phyloP scores from a whole-genome alignment of 2,113 vertebrate genomes.

The Prunella fulvescens region DNA sequence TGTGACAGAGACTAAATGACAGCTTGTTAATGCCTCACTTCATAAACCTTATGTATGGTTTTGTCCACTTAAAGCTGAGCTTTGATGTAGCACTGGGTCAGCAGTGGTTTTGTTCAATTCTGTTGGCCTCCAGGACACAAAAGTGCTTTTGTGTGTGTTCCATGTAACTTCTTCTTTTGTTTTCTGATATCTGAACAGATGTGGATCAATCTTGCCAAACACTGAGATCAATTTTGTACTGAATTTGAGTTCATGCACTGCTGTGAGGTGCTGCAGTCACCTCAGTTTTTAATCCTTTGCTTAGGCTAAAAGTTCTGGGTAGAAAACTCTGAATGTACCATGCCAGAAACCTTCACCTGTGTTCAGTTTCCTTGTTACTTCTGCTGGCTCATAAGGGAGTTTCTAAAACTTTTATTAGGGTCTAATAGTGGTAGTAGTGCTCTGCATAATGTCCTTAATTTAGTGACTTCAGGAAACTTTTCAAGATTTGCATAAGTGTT shows the following conservation, averaged over 20 bases:
- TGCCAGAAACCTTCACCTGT: not conserved
- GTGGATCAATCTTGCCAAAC: not conserved
- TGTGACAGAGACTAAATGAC: conserved; percentile 20
- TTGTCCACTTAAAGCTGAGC: not conserved
- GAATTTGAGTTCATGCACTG: not conserved
- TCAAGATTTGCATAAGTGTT: not conserved
- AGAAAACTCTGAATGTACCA: accelerated
- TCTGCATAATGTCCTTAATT: not conserved
- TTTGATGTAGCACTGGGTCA: conserved; percentile 37
- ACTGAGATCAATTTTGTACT: not conserved
- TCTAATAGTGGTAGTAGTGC: not conserved
- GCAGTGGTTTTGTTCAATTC: not conserved
- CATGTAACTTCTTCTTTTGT: not conserved
- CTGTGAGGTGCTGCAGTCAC: not conserved
- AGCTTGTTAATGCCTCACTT: conserved; percentile 14
- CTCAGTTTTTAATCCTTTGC: not conserved
- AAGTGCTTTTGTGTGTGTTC: not conserved
- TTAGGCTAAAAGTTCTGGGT: not conserved
- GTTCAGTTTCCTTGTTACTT: not conserved
- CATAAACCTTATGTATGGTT: not conserved
- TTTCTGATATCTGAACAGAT: not conserved
- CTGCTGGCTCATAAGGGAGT: not conserved
- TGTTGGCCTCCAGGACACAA: not conserved
- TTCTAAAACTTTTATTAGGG: not conserved
- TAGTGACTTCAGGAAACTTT: not conserved